These are phyloP conservation scores for Caenorhabditis afra DNA, from an alignment of 2,888 invertebrate species.

Conservation along the genomic window DNA sequence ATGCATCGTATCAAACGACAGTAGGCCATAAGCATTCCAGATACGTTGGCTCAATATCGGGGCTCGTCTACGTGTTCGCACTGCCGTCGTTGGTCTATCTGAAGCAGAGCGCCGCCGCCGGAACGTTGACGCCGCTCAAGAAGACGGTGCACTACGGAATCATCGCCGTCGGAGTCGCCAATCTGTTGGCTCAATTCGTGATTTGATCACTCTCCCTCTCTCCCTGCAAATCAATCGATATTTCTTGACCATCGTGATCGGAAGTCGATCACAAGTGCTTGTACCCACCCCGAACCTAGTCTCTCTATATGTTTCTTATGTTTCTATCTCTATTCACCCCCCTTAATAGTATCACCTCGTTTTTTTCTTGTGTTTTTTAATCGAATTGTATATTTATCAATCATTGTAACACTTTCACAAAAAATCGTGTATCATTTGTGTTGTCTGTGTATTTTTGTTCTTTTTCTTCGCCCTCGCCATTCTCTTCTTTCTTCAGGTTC, in stretches of 20 bases:
- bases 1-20: background rate
- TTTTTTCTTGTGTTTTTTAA: background rate
- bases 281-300: too few relatives aligned
- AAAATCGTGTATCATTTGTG: too few relatives aligned
- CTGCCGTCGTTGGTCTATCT: constrained; percentile 89
- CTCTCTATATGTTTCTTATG: background rate
- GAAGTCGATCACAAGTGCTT: too few relatives aligned
- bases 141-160: constrained; percentile 84
- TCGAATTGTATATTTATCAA: too few relatives aligned
- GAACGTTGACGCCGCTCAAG: constrained; percentile 52
- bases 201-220: constrained; percentile 70
- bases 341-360: background rate
- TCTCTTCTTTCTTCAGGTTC: background rate
- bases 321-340: background rate
- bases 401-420: too few relatives aligned
- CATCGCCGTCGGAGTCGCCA: constrained; percentile 86
- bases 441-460: constrained; percentile 1
- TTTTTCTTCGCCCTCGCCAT: background rate
- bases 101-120: constrained; percentile 83
- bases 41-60: constrained; percentile 91
- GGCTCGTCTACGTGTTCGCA: constrained; percentile 90
- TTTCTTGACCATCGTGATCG: background rate
- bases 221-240: background rate
- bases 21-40: constrained; percentile 82
- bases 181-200: constrained; percentile 88